Percentiles rank a stretch among this genome's conserved stretches.
phyloP scores from a whole-genome alignment of 2,113 vertebrate genomes.

The Scytalopus superciliaris region DNA sequence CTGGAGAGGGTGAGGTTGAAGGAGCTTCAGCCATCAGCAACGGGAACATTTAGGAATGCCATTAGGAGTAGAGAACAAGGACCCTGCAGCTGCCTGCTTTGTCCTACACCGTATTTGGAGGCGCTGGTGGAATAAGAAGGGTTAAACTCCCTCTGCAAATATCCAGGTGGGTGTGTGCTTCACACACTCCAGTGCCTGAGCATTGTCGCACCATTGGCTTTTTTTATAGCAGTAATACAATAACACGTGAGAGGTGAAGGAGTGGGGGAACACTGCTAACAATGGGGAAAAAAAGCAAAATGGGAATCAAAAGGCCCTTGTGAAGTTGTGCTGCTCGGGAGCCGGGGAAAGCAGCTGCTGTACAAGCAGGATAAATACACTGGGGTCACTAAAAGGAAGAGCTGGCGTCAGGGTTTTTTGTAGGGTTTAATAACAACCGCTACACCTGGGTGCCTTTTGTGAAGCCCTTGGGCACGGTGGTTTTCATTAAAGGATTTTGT shows the following conservation, averaged over 20 bases:
- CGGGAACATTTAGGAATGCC: background rate
- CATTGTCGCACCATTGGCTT: background rate
- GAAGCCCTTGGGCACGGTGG: background rate
- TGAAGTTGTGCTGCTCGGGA: background rate
- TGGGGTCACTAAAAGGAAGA: background rate
- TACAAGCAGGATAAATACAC: background rate
- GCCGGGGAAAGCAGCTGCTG: background rate
- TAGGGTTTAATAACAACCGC: background rate
- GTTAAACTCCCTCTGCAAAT: conserved; percentile 29
- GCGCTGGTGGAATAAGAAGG: background rate
- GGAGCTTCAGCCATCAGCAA: background rate
- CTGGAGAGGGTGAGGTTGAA: background rate
- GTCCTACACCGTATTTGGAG: background rate
- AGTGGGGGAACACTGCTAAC: background rate
- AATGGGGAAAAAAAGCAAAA: background rate
- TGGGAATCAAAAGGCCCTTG: background rate
- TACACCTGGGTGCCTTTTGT: background rate
- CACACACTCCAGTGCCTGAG: background rate
- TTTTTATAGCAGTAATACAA: background rate
- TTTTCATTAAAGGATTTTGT: background rate
- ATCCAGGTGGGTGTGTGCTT: conserved; percentile 28
- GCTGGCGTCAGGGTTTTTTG: background rate
- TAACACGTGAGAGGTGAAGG: conserved; percentile 1
- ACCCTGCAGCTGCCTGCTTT: background rate
- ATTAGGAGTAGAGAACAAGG: background rate